Percentiles rank a stretch among this genome's conserved stretches.
These are phyloP conservation scores for Eulimnadia texana DNA, from an alignment of 1,140 invertebrate genomes.

Conservation along the genomic window DNA sequence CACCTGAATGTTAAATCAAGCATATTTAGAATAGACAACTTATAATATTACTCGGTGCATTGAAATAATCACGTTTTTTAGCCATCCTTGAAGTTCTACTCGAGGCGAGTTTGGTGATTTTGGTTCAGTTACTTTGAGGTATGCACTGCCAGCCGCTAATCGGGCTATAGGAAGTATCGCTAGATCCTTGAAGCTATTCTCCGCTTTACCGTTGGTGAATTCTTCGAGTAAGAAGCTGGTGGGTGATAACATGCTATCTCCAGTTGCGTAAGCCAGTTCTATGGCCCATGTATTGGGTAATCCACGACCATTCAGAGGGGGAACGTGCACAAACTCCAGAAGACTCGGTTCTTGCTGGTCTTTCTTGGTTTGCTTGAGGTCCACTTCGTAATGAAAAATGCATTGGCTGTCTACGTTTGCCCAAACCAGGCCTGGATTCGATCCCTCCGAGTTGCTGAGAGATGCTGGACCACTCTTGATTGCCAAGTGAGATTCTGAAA, in stretches of 20 bases:
- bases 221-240: conserved; percentile 38
- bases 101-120: background rate
- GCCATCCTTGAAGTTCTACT: conserved; percentile 17
- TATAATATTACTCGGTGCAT: no score
- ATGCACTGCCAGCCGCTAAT: conserved; percentile 41
- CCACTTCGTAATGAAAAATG: conserved; percentile 65
- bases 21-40: no score
- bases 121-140: conserved; percentile 27
- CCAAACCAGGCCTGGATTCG: conserved; percentile 61
- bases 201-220: conserved; percentile 39
- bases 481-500: conserved; percentile 56
- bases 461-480: conserved; percentile 32
- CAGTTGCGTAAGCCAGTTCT: background rate
- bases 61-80: conserved; percentile 17
- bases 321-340: conserved; percentile 22
- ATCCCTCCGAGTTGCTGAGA: conserved; percentile 29
- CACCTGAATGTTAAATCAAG: no score
- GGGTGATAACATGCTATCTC: conserved; percentile 6
- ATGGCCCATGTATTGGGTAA: background rate
- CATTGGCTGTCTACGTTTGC: conserved; percentile 63
- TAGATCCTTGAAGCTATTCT: conserved; percentile 43
- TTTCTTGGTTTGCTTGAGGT: conserved; percentile 17
- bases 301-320: background rate
- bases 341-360: conserved; percentile 20
- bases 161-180: conserved; percentile 39